Evolutionary conservation across 2,888 invertebrate species (phyloP).

Genomic region (Philhelius pedissequus): DNA sequence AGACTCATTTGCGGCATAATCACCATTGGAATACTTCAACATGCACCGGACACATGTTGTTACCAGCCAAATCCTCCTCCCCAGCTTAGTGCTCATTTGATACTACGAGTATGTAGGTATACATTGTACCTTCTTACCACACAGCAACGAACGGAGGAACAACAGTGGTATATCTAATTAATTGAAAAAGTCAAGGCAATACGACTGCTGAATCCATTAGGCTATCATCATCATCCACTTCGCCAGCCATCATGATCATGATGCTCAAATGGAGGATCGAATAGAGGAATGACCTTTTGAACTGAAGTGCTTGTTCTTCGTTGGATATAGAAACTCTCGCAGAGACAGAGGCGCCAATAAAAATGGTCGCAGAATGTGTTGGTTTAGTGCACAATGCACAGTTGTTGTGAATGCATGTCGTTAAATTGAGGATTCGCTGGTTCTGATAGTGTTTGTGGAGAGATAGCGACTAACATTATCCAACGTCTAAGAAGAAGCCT

Average conservation of each 20-base stretch:
- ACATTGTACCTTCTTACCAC: slow-evolving; percentile 10
- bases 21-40: slow-evolving; percentile 51
- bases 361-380: not conserved
- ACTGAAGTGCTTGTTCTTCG: slow-evolving; percentile 2
- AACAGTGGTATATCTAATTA: slow-evolving; percentile 60
- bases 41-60: slow-evolving; percentile 66
- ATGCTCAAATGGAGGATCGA: slow-evolving; percentile 46
- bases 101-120: not conserved
- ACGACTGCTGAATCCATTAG: slow-evolving; percentile 60
- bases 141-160: not conserved
- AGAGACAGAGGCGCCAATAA: slow-evolving; percentile 39
- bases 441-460: not conserved
- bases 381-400: not conserved
- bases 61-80: slow-evolving; percentile 34
- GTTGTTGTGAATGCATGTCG: not conserved
- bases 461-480: slow-evolving; percentile 2
- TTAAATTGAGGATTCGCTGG: not conserved
- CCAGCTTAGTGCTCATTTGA: not conserved
- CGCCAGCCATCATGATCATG: slow-evolving; percentile 37
- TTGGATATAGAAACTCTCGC: slow-evolving; percentile 4
- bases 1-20: slow-evolving; percentile 62
- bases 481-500: not conserved
- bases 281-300: slow-evolving; percentile 60
- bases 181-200: slow-evolving; percentile 66
- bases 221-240: slow-evolving; percentile 60